Percentiles rank a stretch among this genome's conserved stretches.
Conservation (phyloP, 92 coral and sea anemone genomes). For the Epizoanthus stellaris region DNA sequence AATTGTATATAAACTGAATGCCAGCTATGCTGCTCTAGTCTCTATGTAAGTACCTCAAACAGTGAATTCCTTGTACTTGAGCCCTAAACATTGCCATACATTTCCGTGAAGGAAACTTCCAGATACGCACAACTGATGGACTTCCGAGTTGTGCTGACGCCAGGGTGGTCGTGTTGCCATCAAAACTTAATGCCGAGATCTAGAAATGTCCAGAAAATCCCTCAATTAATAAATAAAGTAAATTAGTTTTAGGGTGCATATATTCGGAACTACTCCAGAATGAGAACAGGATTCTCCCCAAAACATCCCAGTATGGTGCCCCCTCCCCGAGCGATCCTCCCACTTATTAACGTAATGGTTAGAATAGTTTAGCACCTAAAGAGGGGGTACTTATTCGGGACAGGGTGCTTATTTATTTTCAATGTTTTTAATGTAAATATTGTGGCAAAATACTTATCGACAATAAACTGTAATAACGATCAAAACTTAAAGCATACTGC, state of each 20-base stretch:
- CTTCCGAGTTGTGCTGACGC: constrained; percentile 96
- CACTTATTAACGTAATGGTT: too few relatives aligned
- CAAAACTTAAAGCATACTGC: too few relatives aligned
- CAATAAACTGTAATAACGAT: too few relatives aligned
- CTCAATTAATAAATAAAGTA: background rate
- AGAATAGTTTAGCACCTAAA: too few relatives aligned
- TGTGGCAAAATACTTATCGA: too few relatives aligned
- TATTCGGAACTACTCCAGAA: background rate
- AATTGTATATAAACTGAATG: background rate
- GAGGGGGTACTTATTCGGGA: too few relatives aligned
- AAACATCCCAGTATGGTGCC: too few relatives aligned
- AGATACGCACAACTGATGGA: constrained; percentile 89
- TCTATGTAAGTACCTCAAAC: constrained; percentile 72
- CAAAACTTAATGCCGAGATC: constrained; percentile 94
- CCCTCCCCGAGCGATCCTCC: too few relatives aligned
- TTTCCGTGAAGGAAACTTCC: constrained; percentile 88
- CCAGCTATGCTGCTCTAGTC: too few relatives aligned
- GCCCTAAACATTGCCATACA: constrained; percentile 93
- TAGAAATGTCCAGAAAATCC: constrained; percentile 15
- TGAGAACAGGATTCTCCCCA: too few relatives aligned
- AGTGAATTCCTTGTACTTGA: constrained; percentile 80
- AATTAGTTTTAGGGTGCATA: background rate
- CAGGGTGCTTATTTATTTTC: too few relatives aligned
- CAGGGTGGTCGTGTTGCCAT: constrained; percentile 80
- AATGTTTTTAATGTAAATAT: too few relatives aligned